A percentile compares a stretch with the other conserved stretches of the same genome.
phyloP scores from a whole-genome alignment of 2,888 invertebrate genomes.

The Brachypterus glaber region DNA sequence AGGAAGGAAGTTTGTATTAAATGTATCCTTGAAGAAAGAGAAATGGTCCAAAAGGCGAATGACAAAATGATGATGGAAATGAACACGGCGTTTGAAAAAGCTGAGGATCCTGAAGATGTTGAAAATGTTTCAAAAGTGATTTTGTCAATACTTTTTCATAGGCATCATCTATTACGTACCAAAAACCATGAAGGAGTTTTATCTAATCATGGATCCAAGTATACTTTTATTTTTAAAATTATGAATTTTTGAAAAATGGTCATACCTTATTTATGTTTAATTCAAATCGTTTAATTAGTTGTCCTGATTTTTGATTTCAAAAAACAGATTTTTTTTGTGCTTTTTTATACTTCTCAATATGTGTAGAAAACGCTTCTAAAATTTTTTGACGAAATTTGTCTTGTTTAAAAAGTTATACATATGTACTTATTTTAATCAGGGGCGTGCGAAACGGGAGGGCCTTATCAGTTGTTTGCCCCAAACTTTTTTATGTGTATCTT shows the following conservation, averaged over 20 bases:
- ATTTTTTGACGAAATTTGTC: too few relatives aligned
- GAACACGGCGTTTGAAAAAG: constrained; percentile 15
- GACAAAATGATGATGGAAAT: constrained; percentile 19
- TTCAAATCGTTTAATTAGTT: too few relatives aligned
- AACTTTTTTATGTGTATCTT: too few relatives aligned
- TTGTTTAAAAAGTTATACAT: too few relatives aligned
- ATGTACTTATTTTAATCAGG: too few relatives aligned
- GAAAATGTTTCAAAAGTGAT: constrained; percentile 27
- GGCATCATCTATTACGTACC: constrained; percentile 37
- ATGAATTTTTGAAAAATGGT: too few relatives aligned
- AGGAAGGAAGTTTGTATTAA: constrained; percentile 22
- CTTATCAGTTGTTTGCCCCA: too few relatives aligned
- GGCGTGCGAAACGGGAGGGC: too few relatives aligned
- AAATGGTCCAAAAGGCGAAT: constrained; percentile 18
- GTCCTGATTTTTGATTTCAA: too few relatives aligned
- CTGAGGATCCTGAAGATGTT: not conserved
- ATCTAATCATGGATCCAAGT: constrained; percentile 26
- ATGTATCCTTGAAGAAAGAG: constrained; percentile 15
- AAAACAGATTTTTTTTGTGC: constrained; percentile 7
- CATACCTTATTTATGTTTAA: too few relatives aligned
- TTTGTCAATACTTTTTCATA: constrained; percentile 32
- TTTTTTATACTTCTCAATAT: not conserved
- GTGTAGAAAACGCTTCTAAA: not conserved
- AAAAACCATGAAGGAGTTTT: constrained; percentile 29
- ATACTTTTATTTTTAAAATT: too few relatives aligned